These are phyloP conservation scores for Pseudanteris insignis DNA, from an alignment of 2,888 invertebrate species.

Conservation along the genomic window DNA sequence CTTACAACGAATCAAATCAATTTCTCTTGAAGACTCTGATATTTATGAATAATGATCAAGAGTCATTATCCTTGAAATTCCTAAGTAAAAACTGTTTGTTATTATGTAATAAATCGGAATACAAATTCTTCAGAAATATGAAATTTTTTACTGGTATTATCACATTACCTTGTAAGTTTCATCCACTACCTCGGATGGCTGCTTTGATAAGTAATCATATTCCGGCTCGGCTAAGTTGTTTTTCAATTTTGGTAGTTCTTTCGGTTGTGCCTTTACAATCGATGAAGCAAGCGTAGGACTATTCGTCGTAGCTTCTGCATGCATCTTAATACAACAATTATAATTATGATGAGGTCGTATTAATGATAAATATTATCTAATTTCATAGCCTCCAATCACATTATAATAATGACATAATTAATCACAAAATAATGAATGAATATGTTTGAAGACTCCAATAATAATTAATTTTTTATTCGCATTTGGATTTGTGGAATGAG, in stretches of 20 bases:
- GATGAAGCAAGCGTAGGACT: conserved; percentile 68
- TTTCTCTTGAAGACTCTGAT: neutral
- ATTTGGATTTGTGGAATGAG: too few relatives aligned
- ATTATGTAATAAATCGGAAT: conserved; percentile 16
- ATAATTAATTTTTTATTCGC: too few relatives aligned
- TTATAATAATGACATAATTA: too few relatives aligned
- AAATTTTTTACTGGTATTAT: conserved; percentile 1
- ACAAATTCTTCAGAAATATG: conserved; percentile 12
- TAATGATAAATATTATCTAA: too few relatives aligned
- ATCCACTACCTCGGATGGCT: conserved; percentile 85
- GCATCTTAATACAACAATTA: conserved; percentile 38
- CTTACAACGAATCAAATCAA: too few relatives aligned
- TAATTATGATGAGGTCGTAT: too few relatives aligned
- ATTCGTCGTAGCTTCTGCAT: conserved; percentile 50
- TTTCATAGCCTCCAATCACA: too few relatives aligned
- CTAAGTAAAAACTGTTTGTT: conserved; percentile 15
- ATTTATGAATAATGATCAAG: conserved; percentile 8
- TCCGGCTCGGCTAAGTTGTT: conserved; percentile 83
- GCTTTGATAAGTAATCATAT: conserved; percentile 85
- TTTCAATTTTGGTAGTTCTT: conserved; percentile 67
- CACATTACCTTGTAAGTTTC: conserved; percentile 79
- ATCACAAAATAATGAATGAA: too few relatives aligned
- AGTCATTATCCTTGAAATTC: conserved; percentile 40
- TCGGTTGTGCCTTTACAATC: conserved; percentile 69
- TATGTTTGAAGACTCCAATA: too few relatives aligned